Conservation (phyloP, 2,113 vertebrate species). For the Myanophis thanlyinensis region DNA sequence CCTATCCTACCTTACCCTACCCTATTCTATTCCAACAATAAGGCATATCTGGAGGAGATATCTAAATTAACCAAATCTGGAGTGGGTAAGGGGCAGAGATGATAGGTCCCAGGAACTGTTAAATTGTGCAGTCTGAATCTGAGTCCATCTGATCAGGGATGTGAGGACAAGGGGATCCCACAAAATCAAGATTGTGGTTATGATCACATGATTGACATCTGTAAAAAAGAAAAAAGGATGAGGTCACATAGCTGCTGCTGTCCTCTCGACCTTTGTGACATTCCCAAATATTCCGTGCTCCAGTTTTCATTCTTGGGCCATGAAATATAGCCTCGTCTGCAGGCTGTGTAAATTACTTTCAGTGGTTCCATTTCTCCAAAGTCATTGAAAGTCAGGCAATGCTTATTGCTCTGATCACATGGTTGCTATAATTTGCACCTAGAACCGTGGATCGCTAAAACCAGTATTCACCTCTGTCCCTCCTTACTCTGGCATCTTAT, state of each 20-base stretch:
- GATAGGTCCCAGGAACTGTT: not conserved
- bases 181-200: not conserved
- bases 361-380: not conserved
- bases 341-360: not conserved
- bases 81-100: not conserved
- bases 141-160: not conserved
- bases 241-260: not conserved
- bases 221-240: not conserved
- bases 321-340: not conserved
- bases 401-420: not conserved
- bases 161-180: not conserved
- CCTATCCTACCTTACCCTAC: not conserved
- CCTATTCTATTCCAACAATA: not conserved
- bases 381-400: not conserved
- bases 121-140: not conserved
- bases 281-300: not conserved
- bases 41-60: not conserved
- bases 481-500: not conserved
- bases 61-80: not conserved
- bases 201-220: not conserved
- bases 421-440: not conserved
- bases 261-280: not conserved
- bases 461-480: not conserved
- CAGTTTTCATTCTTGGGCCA: not conserved
- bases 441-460: not conserved